Evolutionary conservation across 2,797 vertebrate species (phyloP).

Genomic region (Xiphophorus birchmanni): DNA sequence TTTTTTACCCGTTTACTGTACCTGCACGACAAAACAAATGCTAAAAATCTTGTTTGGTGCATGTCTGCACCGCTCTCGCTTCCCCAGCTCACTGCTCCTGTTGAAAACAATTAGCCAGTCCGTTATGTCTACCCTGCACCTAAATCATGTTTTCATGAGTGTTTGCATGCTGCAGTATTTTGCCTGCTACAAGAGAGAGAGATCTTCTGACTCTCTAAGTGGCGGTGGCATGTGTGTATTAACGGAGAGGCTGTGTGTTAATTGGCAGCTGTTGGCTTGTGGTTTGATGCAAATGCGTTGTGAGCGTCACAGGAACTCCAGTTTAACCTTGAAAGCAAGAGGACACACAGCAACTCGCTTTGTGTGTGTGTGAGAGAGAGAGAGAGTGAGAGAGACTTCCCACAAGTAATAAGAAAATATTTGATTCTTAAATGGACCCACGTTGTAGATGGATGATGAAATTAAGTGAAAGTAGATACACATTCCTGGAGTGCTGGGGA

Average conservation of each 20-base stretch:
- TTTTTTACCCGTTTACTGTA: constrained; percentile 19
- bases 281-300: constrained; percentile 67
- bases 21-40: constrained; percentile 65
- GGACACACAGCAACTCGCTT: constrained; percentile 9
- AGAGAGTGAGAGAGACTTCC: constrained; percentile 16
- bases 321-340: constrained; percentile 68
- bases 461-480: constrained; percentile 64
- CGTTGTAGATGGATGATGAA: constrained; percentile 59
- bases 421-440: constrained; percentile 63
- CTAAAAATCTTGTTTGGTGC: constrained; percentile 61
- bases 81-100: constrained; percentile 14
- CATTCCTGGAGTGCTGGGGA: constrained; percentile 37
- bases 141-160: constrained; percentile 10
- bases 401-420: constrained; percentile 56
- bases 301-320: constrained; percentile 47
- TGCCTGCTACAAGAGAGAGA: constrained; percentile 39
- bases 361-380: constrained; percentile 6
- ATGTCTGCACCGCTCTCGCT: constrained; percentile 40
- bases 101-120: constrained; percentile 22
- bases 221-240: constrained; percentile 61
- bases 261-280: constrained; percentile 73
- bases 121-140: constrained; percentile 28
- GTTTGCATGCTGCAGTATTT: constrained; percentile 15
- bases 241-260: constrained; percentile 65
- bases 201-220: constrained; percentile 58